These are phyloP conservation scores for Zeuzera pyrina DNA, from an alignment of 2,888 invertebrate species.

Conservation along the genomic window DNA sequence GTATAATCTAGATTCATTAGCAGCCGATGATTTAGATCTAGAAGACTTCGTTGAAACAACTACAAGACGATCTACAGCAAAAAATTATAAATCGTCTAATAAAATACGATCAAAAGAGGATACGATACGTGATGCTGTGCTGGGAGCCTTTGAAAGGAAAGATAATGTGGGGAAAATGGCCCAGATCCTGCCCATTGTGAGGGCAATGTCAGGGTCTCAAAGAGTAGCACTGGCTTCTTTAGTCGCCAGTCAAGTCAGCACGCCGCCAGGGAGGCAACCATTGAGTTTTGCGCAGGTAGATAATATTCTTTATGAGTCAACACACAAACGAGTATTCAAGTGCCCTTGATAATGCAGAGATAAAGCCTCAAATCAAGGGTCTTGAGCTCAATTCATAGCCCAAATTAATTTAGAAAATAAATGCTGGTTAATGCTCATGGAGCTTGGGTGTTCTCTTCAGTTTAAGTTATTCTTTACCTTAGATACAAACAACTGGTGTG, in stretches of 20 bases:
- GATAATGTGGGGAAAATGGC: constrained; percentile 74
- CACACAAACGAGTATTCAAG: too few species aligned
- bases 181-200: constrained; percentile 76
- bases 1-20: constrained; percentile 57
- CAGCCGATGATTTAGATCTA: constrained; percentile 30
- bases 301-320: too few species aligned
- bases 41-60: constrained; percentile 35
- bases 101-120: constrained; percentile 52
- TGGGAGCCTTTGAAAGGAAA: constrained; percentile 72
- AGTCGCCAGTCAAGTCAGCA: constrained; percentile 75
- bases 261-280: constrained; percentile 64
- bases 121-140: constrained; percentile 65
- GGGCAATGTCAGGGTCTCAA: constrained; percentile 76
- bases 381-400: too few species aligned
- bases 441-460: too few species aligned
- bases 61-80: constrained; percentile 30
- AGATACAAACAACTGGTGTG: too few species aligned
- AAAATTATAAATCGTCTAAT: constrained; percentile 40
- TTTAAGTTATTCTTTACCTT: too few species aligned
- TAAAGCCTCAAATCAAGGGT: too few species aligned
- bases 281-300: constrained; percentile 74
- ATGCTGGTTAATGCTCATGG: too few species aligned
- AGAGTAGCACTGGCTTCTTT: constrained; percentile 75
- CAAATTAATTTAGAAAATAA: too few species aligned
- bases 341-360: too few species aligned